Base-by-base conservation (phyloP, 2,888 invertebrate genomes). In the Sisyra terminalis region DNA sequence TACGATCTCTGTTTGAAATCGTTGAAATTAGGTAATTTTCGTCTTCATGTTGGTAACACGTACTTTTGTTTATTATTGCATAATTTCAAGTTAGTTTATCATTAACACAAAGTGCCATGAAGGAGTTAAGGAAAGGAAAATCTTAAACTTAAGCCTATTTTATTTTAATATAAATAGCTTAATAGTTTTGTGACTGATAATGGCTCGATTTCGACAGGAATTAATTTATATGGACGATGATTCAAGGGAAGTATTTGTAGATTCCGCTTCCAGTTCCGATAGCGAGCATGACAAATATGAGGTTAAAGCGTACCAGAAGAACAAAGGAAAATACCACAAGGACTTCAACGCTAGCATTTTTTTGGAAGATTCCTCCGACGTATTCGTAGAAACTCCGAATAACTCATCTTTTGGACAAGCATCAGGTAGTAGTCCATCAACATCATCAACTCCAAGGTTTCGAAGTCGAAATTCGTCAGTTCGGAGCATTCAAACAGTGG, bases 401-500 rank as follows among this genome's bases (percentile, higher is more conserved):
- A 40, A 29, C n/a, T 15, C 14, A n/a, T n/a, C 16, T 13, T 13
- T 30, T 30, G 29, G n/a, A 3, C 8, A 29, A 10, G 30, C 30
- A n/a, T 40, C 13, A 15, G 40, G 30, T 11, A 40, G 13, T 29
- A 40, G 40, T 40, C 29, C 30, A 14, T 30, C 40, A 10, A 30
- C 40, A 15, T 30, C 40, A 5, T 40, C 40, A 10, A 40, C 40
- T 15, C 40, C 40, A 14, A 24, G 40, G 15, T 40, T 40, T 29
- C 29, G 40, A 15, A 40, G 40, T 30, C 29, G 40, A 29, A 40
- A 40, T 29, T 40, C 40, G 14, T 40, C 40, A 13, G 40, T 40
- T 5, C 29, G 40, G 14, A 40, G 40, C 30, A n/a, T 40, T 9
- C 40, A 40, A 30, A 40, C 40, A 13, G 40, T 40, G 10, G 40